phyloP scores from a whole-genome alignment of 1,140 invertebrate species.

The Cheumatopsyche charites region DNA sequence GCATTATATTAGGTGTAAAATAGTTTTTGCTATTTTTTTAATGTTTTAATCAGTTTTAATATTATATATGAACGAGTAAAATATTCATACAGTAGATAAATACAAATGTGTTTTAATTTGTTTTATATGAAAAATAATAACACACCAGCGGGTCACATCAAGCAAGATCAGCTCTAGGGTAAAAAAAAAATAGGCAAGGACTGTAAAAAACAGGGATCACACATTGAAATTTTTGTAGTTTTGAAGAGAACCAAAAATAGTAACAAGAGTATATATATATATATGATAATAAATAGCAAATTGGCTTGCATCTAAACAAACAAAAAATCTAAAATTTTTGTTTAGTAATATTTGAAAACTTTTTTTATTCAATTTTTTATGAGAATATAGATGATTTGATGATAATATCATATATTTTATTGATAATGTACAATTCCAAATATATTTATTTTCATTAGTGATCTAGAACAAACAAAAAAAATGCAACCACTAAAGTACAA shows the following conservation, averaged over 20 bases:
- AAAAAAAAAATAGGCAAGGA: constrained; percentile 25
- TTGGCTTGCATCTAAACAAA: constrained; percentile 14
- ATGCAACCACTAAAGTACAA: too few species aligned
- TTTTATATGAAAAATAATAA: constrained; percentile 32
- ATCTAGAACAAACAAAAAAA: neutral
- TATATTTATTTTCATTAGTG: neutral
- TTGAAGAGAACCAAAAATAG: constrained; percentile 25
- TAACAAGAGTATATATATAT: constrained; percentile 9
- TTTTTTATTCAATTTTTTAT: too few species aligned
- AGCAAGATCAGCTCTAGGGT: constrained; percentile 42
- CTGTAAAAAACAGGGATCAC: constrained; percentile 28
- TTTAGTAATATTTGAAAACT: too few species aligned
- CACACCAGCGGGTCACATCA: constrained; percentile 46
- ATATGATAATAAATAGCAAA: too few species aligned
- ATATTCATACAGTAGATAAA: constrained; percentile 46
- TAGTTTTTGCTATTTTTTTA: constrained; percentile 23
- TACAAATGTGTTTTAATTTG: constrained; percentile 22
- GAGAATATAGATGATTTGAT: too few species aligned
- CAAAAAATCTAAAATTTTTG: neutral
- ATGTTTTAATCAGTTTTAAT: constrained; percentile 41
- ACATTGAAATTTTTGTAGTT: constrained; percentile 28
- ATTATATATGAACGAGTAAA: constrained; percentile 42
- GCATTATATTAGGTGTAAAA: constrained; percentile 60
- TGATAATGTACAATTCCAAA: constrained; percentile 2
- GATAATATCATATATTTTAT: neutral